Base-by-base conservation (phyloP, 2,888 invertebrate species). In the Macaria notata region DNA sequence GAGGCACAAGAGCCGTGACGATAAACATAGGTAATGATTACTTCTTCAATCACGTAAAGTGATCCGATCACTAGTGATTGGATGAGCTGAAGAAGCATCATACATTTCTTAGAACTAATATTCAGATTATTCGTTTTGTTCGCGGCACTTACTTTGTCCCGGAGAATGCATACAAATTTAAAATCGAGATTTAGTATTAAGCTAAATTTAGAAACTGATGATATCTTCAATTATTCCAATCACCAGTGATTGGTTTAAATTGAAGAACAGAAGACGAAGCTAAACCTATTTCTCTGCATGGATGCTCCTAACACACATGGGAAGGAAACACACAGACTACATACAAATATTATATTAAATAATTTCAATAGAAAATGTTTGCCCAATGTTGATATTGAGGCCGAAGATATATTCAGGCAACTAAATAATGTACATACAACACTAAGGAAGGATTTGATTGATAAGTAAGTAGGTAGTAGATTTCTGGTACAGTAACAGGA, bases 191-290 rank as follows among this genome's bases (percentile, higher is more conserved):
- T 39, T 39, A 39, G 7, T 39, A 6, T n/a, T 4, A 39, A 39
- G 3, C 39, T 6, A 39, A 39, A 39, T 39, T 33, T 33, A 4
- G 33, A 39, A 6, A 39, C n/a, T n/a, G 42, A 51, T 44, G 36
- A 39, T 46, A 47, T 42, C n/a, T 41, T 53, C 58, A 59, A 54
- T 60, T 43, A 29, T 42, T 64, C 66, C 74, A 71, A 75, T 70
- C 68, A 70, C 70, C 69, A 63, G 60, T 67, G 68, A 75, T 62
- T 66, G 68, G 66, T 65, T 62, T 66, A 47, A 38, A 54, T 62
- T 67, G 69, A 56, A 57, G 54, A 49, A 44, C 31, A 58, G 49
- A 30, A 47, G 9, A 36, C 30, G 48, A 33, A 31, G 6, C 43
- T 29, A 52, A 6, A 52, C 48, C 51, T 47, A 56, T 50, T 50